A percentile compares a stretch with the other conserved stretches of the same genome.
Conservation (phyloP, 2,113 vertebrate genomes). For the Mus musculus region GRCm39 chr13:113324001-113324500, state of each 20-base stretch:
- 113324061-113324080: not conserved
- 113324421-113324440: no score
- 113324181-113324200: not conserved
- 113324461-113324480: no score
- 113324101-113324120: slow-evolving; percentile 23
- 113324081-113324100: not conserved
- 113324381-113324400: no score
- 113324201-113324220: not conserved
- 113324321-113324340: no score
- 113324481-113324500: no score
- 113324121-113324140: not conserved
- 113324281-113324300: no score
- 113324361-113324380: no score
- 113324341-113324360: no score
- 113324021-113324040: not conserved
- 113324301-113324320: no score
- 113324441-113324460: no score
- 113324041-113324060: not conserved
- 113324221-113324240: not conserved
- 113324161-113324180: not conserved
- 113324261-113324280: not conserved
- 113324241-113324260: not conserved
- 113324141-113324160: not conserved
- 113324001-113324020: not conserved
- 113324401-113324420: no score